phyloP scores from a whole-genome alignment of 2,113 vertebrate species.

The Cottus gobio region DNA sequence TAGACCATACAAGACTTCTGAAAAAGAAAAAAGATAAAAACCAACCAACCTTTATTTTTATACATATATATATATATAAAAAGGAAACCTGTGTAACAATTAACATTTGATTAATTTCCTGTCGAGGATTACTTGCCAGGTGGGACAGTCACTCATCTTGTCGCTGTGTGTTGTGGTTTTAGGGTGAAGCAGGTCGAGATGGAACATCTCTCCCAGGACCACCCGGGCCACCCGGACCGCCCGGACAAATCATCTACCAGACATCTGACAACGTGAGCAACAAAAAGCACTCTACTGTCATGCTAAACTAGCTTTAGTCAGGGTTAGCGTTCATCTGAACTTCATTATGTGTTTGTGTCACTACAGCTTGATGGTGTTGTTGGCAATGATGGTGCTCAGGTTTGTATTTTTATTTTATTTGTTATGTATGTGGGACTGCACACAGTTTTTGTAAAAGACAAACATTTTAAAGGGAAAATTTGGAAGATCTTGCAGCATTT shows the following conservation, averaged over 20 bases:
- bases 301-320: not conserved
- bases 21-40: not conserved
- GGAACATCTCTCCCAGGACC: slow-evolving; percentile 86
- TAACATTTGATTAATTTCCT: not conserved
- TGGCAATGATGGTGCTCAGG: slow-evolving; percentile 70
- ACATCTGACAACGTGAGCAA: slow-evolving; percentile 74
- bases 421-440: not conserved
- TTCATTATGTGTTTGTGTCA: slow-evolving; percentile 9
- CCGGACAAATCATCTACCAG: slow-evolving; percentile 85
- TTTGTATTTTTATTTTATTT: slow-evolving; percentile 22
- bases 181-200: slow-evolving; percentile 92
- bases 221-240: slow-evolving; percentile 90
- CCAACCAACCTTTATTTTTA: not conserved
- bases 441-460: not conserved
- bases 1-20: not conserved
- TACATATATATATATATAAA: not conserved
- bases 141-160: not conserved
- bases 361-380: slow-evolving; percentile 49
- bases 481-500: too few species aligned
- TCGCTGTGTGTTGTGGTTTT: slow-evolving; percentile 50
- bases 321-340: not conserved
- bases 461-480: too few species aligned
- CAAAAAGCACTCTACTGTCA: not conserved
- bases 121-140: not conserved
- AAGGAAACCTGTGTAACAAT: not conserved